Evolutionary conservation across 37 sponge, comb jelly and placozoan genomes (phyloP), one percentile per base, ranked within the genome.

Genomic region (Aphrocallistes beatrix): DNA sequence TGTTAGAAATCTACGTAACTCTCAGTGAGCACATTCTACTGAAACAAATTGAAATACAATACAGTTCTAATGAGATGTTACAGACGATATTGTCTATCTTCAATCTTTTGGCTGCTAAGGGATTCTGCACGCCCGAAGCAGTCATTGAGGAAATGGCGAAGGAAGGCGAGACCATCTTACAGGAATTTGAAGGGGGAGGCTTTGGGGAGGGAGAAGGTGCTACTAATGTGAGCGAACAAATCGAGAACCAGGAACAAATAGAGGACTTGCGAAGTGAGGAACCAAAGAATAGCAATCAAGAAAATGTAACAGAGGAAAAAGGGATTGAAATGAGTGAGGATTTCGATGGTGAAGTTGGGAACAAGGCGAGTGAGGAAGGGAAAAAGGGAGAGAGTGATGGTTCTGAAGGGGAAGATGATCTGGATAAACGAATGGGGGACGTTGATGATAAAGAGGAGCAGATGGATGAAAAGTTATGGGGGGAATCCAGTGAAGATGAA

Each of bases 141-240:
- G 42, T 88, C 39, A 85, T 82, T 8, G 88, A 86, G 39, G 84
- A 50, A 39, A 82, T 37, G 49, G 86, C 37, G 37, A 47, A 47
- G 50, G 85, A 39, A 23, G 89, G 88, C 50, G 90, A 84, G 10
- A 89, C 85, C 10, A 91, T 92, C 36, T 91, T 92, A 42, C 88
- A 89, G 36, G 92, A 90, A 36, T 81, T 88, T 23, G 94, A 96
- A 34, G 91, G 90, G 34, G 94, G 92, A 38, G 97, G 97, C 0
- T 89, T 96, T 50, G 97, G 92, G 38, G 92, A 96, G 10, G 97
- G 97, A 13, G 81, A 90, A 17, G 97, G 97, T 39, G 37, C 82
- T 17, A 92, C 83, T 25, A 92, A 96, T 89, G 94, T 96, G 32
- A 91, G 90, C 82, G 84, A 91, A 30, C 84, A 90, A 23, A 37